Evolutionary conservation across 1,140 invertebrate species (phyloP), one percentile per base, ranked within the genome.

Genomic region (Drosophila santomea): DNA sequence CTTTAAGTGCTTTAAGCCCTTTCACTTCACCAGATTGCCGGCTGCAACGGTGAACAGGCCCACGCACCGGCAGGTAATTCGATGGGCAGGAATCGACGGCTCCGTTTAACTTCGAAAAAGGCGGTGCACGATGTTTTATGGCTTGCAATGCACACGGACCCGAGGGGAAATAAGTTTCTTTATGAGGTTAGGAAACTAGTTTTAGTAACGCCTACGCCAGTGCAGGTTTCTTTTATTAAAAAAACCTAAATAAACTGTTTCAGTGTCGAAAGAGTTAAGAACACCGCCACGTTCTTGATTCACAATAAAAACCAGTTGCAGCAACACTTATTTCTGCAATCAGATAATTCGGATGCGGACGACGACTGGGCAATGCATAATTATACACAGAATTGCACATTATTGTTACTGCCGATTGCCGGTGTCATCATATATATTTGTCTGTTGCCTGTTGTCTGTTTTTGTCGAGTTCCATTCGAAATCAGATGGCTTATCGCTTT

Each of bases 241-340:
- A 32, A 32, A 32, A 32, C 2, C 28, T 7, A 32, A 32, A 8
- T 32, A 32, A 32, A 32, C 28, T 8, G 28, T 7, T 32, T 32
- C 7, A 32, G 28, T 32, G 28, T 32, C 28, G 0, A 32, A 10
- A 10, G 4, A 2, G 32, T 32, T 7, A 8, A 32, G 32, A 8
- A 8, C 32, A 32, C 7, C 2, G 7, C 32, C 35, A 35, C 60
- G 12, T 45, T n/a, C 47, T 32, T n/a, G 8, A 59, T 63, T 35
- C 39, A 45, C n/a, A 78, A 79, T 86, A 86, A 81, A 86, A 86
- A 86, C 86, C 69, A 81, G 66, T 64, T 75, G 82, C 58, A 71
- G 81, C 81, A 85, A 55, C 55, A 56, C 59, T 77, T 84, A 62
- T 84, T 73, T 47, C 81, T 57, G 67, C 74, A 74, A 83, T 74